Percentiles rank a stretch among this genome's conserved stretches.
phyloP scores from a whole-genome alignment of 2,113 vertebrate species.

The Callionymus lyra region DNA sequence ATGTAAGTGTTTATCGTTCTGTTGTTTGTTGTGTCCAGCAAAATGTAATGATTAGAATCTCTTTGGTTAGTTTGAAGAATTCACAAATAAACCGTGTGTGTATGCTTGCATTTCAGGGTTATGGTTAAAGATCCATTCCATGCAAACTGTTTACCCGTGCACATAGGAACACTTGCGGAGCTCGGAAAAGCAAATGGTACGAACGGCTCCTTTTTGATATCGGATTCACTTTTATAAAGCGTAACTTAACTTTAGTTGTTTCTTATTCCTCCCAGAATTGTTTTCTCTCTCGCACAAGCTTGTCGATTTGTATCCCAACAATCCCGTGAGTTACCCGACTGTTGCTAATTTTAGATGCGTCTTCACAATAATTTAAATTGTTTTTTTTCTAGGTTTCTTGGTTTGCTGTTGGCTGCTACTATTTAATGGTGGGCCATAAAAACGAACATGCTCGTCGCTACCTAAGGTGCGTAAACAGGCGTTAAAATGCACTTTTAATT shows the following conservation, averaged over 20 bases:
- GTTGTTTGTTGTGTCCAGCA: no score
- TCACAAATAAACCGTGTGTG: no score
- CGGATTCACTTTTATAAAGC: no score
- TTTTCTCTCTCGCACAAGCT: slow-evolving; percentile 98
- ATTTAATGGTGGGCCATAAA: slow-evolving; percentile 98
- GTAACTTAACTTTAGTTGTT: not conserved
- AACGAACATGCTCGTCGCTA: slow-evolving; percentile 94
- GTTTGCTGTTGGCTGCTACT: slow-evolving; percentile 98
- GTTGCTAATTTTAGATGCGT: no score
- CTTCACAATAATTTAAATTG: no score
- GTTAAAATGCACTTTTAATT: no score
- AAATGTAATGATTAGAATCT: not conserved
- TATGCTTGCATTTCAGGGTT: slow-evolving; percentile 70
- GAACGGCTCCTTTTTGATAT: no score
- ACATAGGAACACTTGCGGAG: slow-evolving; percentile 95
- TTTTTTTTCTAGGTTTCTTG: slow-evolving; percentile 80
- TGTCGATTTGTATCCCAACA: slow-evolving; percentile 97
- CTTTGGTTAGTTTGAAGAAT: no score
- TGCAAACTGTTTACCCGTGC: slow-evolving; percentile 94
- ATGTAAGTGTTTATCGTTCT: slow-evolving; percentile 60
- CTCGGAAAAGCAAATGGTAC: slow-evolving; percentile 96
- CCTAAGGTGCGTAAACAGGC: slow-evolving; percentile 90
- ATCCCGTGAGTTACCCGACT: slow-evolving; percentile 77
- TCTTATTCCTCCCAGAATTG: slow-evolving; percentile 70
- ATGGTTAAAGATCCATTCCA: slow-evolving; percentile 98